A percentile compares a stretch with the other conserved stretches of the same genome.
Evolutionary conservation across 1,140 invertebrate species (phyloP).

Genomic region (Lepidurus arcticus): DNA sequence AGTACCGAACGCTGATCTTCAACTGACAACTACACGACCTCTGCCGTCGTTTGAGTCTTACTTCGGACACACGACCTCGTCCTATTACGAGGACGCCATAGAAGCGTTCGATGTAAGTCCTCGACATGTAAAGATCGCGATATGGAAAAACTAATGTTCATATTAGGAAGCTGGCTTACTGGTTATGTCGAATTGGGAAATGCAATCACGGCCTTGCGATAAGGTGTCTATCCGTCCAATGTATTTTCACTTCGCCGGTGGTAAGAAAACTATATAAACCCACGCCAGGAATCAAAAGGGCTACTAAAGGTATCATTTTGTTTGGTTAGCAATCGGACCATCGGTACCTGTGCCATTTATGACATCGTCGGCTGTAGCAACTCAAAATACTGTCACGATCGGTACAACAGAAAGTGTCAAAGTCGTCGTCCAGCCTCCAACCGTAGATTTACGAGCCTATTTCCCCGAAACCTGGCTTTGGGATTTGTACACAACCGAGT

Average conservation of each 20-base stretch:
- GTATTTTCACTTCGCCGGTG: background rate
- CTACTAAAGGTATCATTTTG: no score
- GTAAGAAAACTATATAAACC: no score
- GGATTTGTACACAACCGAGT: constrained; percentile 47
- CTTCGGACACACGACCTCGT: background rate
- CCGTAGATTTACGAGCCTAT: constrained; percentile 48
- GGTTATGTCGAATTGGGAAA: constrained; percentile 50
- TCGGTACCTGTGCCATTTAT: no score
- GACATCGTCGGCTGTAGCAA: no score
- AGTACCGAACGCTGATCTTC: no score
- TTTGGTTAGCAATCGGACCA: no score
- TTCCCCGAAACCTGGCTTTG: constrained; percentile 67
- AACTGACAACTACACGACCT: no score
- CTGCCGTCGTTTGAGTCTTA: background rate
- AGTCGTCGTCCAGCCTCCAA: constrained; percentile 16
- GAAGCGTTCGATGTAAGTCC: constrained; percentile 46
- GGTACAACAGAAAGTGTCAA: no score
- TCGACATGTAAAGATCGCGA: background rate
- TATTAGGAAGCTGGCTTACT: constrained; percentile 49
- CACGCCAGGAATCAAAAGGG: no score
- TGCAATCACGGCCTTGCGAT: constrained; percentile 51
- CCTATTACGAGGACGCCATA: constrained; percentile 44
- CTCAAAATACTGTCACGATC: no score
- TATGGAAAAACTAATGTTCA: background rate
- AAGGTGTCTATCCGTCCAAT: background rate